Percentiles rank a stretch among this genome's conserved stretches.
These are phyloP conservation scores for Isurus oxyrinchus DNA, from an alignment of 2,113 vertebrate species.

Conservation along the genomic window DNA sequence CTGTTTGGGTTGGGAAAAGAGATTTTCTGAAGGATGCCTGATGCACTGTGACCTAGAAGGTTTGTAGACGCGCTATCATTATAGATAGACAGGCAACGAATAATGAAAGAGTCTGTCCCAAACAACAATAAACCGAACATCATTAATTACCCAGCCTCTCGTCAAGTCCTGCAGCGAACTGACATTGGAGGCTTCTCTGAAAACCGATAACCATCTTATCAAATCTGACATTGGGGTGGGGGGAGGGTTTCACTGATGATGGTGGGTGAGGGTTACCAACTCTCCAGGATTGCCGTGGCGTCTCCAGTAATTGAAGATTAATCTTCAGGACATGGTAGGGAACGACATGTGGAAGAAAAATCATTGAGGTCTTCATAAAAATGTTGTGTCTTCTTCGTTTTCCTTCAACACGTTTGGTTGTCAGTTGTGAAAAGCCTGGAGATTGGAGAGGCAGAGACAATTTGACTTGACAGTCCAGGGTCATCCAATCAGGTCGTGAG, in stretches of 20 bases:
- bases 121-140: background rate
- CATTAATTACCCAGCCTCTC: background rate
- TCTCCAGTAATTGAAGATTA: too few relatives aligned
- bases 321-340: too few relatives aligned
- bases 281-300: background rate
- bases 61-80: background rate
- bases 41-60: slow-evolving; percentile 77
- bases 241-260: background rate
- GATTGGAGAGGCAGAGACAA: too few relatives aligned
- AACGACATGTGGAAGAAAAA: too few relatives aligned
- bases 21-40: slow-evolving; percentile 75
- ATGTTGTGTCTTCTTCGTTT: too few relatives aligned
- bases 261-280: background rate
- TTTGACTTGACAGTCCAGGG: too few relatives aligned
- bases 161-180: background rate
- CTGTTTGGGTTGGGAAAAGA: slow-evolving; percentile 77
- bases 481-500: too few relatives aligned
- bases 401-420: too few relatives aligned
- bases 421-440: too few relatives aligned
- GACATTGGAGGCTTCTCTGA: background rate
- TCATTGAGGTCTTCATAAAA: too few relatives aligned
- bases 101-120: background rate
- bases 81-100: background rate
- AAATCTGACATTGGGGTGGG: background rate
- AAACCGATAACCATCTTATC: background rate